Base-by-base conservation (phyloP, 2,797 vertebrate species). In the Xiphorhynchus erythropygius region DNA sequence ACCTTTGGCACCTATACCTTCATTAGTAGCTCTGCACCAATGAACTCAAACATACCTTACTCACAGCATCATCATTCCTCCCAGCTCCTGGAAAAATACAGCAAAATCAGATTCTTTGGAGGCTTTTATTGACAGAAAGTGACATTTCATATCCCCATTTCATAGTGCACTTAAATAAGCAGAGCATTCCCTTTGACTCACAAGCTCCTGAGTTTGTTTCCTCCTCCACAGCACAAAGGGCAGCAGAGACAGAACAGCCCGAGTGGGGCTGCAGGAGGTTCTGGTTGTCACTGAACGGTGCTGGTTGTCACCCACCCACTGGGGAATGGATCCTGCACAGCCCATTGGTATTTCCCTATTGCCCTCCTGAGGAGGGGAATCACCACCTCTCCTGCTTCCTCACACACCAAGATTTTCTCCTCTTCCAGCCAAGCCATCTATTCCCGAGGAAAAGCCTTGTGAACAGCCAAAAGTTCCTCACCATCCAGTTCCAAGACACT, bases 11-110 rank as follows among this genome's bases (percentile, higher is more conserved):
- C 25, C 8, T 18, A 0, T 1, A 4, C 22, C 35, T 71, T 68
- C 3, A 0, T 11, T 5, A 23, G 49, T 4, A 39, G 47, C 52
- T 70, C 23, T 46, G 75, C 25, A 70, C 33, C 37, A 9, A 6
- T 5, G n/a, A 78, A 24, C 28, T 39, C 22, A 10, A 15, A 69
- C 95, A 2, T 95, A 97, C 97, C 97, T 97, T 97, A 15, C 37
- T 64, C 60, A 69, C 3, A 47, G 90, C 90, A 78, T 85, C 96
- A 5, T 64, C 90, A 10, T 65, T 92, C 93, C 95, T 97, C 16
- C 77, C 24, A 32, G 96, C 28, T 59, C 92, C 97, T 98, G 94
- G 35, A 97, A 97, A 97, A 88, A 62, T 0, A 83, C 30, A 88
- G 70, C 13, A 97, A 94, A 93, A 96, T 89, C 95, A 96, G 39